phyloP scores from a whole-genome alignment of 2,888 invertebrate genomes.

The Zygothrica quintamaculata region DNA sequence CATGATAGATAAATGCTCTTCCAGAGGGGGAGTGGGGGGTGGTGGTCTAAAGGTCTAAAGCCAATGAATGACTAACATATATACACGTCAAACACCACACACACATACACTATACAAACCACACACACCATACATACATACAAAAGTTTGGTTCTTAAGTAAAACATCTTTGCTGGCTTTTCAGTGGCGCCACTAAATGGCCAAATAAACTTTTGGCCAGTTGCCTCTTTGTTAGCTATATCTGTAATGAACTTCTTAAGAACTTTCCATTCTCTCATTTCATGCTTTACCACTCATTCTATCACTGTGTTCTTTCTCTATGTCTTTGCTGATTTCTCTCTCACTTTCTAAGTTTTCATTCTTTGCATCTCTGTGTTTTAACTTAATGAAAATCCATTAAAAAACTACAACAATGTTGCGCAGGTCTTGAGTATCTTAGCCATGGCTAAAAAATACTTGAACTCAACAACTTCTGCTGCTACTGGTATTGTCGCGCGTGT shows the following conservation, averaged over 20 bases:
- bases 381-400: slow-evolving; percentile 80
- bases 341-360: slow-evolving; percentile 31
- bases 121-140: slow-evolving; percentile 13
- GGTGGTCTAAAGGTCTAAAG: slow-evolving; percentile 19
- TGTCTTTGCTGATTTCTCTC: background rate
- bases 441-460: slow-evolving; percentile 15
- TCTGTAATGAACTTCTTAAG: slow-evolving; percentile 79
- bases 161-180: slow-evolving; percentile 69
- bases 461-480: no score
- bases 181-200: slow-evolving; percentile 69
- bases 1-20: slow-evolving; percentile 77
- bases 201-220: slow-evolving; percentile 79
- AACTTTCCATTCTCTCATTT: slow-evolving; percentile 54
- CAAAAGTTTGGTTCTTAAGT: slow-evolving; percentile 56
- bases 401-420: slow-evolving; percentile 74
- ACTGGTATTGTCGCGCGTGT: slow-evolving; percentile 45
- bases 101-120: slow-evolving; percentile 20
- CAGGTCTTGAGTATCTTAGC: slow-evolving; percentile 19
- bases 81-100: slow-evolving; percentile 17
- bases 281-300: background rate
- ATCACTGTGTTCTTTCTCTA: slow-evolving; percentile 1
- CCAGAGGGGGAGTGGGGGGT: no score
- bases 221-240: slow-evolving; percentile 57
- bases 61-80: slow-evolving; percentile 27
- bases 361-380: slow-evolving; percentile 26